These are phyloP conservation scores for Aphelenchoides bicaudatus DNA, from an alignment of 2,888 invertebrate genomes.

Conservation along the genomic window DNA sequence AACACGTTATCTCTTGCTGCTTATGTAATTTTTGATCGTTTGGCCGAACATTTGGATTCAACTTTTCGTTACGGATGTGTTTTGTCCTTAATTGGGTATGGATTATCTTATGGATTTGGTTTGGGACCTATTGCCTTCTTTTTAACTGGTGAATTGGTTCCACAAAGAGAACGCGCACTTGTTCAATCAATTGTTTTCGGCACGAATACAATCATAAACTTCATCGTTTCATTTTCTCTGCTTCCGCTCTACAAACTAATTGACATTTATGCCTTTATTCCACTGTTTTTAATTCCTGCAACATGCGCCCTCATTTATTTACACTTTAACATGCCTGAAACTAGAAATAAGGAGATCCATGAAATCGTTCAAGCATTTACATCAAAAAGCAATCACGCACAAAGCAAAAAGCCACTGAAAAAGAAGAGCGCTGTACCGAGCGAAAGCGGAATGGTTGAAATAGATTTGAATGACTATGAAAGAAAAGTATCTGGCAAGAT, in stretches of 20 bases:
- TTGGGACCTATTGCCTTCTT: slow-evolving; percentile 47
- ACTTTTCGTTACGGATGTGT: slow-evolving; percentile 42
- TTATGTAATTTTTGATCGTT: slow-evolving; percentile 41
- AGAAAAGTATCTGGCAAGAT: too few species aligned
- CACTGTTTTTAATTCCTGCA: slow-evolving; percentile 40
- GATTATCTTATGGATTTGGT: slow-evolving; percentile 44
- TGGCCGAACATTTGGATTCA: slow-evolving; percentile 21
- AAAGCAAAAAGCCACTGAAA: too few species aligned
- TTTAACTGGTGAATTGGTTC: slow-evolving; percentile 42
- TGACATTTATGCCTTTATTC: slow-evolving; percentile 40
- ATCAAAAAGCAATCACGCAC: too few species aligned
- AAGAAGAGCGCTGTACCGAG: too few species aligned
- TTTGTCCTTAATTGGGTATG: slow-evolving; percentile 38
- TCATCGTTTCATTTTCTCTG: slow-evolving; percentile 39
- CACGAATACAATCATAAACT: slow-evolving; percentile 39
- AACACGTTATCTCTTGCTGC: slow-evolving; percentile 39
- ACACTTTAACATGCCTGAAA: slow-evolving; percentile 37
- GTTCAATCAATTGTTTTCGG: slow-evolving; percentile 48
- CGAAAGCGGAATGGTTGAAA: too few species aligned
- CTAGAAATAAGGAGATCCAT: slow-evolving; percentile 41
- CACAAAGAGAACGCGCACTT: slow-evolving; percentile 42
- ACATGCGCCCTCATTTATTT: slow-evolving; percentile 33
- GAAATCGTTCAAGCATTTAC: too few species aligned
- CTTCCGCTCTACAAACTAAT: slow-evolving; percentile 37
- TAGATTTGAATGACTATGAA: too few species aligned